Percentiles rank a stretch among this genome's conserved stretches.
These are phyloP conservation scores for Agrypnus murinus DNA, from an alignment of 2,888 invertebrate genomes.

Conservation along the genomic window DNA sequence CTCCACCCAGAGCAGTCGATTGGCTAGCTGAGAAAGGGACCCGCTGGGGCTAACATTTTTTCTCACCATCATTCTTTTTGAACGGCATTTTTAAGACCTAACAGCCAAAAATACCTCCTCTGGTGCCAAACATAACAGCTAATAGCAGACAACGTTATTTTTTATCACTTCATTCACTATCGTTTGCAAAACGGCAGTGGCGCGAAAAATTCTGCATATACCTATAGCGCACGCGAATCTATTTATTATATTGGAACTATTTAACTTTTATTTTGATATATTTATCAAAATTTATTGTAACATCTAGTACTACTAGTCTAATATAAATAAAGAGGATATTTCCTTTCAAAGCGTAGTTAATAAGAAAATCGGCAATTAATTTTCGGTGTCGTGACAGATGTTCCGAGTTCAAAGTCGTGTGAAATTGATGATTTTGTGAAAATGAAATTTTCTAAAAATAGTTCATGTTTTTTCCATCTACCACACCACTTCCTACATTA, in stretches of 20 bases:
- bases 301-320: too few species aligned
- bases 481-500: conserved; percentile 11
- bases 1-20: conserved; percentile 39
- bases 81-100: conserved; percentile 38
- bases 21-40: conserved; percentile 29
- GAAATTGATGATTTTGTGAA: too few species aligned
- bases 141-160: conserved; percentile 19
- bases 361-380: conserved; percentile 2
- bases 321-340: too few species aligned
- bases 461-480: too few species aligned
- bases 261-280: too few species aligned
- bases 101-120: conserved; percentile 39
- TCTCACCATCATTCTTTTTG: conserved; percentile 39
- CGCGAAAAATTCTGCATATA: background rate
- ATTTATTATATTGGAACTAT: too few species aligned
- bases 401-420: conserved; percentile 25
- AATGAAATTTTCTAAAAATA: conserved; percentile 25
- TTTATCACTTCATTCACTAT: conserved; percentile 25
- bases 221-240: background rate
- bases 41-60: conserved; percentile 29
- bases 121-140: conserved; percentile 31
- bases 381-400: conserved; percentile 5
- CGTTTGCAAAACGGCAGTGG: conserved; percentile 1
- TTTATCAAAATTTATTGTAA: too few species aligned
- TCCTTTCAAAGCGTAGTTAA: too few species aligned